A percentile compares a stretch with the other conserved stretches of the same genome.
Conservation (phyloP, 1,140 invertebrate species). For the Centruroides vittatus region DNA sequence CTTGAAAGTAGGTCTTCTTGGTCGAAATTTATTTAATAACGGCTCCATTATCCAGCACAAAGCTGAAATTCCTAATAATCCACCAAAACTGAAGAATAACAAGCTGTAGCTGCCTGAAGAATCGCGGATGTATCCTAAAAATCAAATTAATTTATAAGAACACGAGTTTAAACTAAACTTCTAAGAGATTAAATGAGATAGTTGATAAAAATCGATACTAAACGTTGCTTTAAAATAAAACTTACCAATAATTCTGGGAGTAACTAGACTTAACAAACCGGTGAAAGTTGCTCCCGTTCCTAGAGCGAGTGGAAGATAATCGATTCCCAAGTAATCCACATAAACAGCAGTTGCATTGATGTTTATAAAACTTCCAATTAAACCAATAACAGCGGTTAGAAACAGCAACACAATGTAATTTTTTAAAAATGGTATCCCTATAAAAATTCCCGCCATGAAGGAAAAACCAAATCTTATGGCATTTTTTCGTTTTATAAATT, state of each 20-base stretch:
- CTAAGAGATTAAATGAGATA: no score
- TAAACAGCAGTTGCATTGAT: slow-evolving; percentile 16
- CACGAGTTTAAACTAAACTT: no score
- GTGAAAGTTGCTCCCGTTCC: slow-evolving; percentile 11
- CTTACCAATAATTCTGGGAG: slow-evolving; percentile 11
- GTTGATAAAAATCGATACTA: no score
- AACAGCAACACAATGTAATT: slow-evolving; percentile 9
- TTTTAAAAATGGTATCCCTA: slow-evolving; percentile 6
- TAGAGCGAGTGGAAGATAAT: slow-evolving; percentile 13
- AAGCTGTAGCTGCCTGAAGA: no score
- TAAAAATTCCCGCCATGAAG: slow-evolving; percentile 6
- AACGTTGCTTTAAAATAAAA: no score
- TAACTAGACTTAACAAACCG: slow-evolving; percentile 5
- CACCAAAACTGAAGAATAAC: no score
- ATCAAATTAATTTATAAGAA: no score
- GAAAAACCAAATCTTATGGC: slow-evolving; percentile 10
- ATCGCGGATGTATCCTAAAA: no score
- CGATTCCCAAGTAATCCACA: slow-evolving; percentile 17
- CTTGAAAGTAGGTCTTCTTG: no score
- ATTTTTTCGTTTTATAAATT: slow-evolving; percentile 14
- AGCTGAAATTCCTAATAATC: no score
- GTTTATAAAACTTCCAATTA: slow-evolving; percentile 11
- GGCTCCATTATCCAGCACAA: no score
- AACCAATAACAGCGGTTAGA: slow-evolving; percentile 6
- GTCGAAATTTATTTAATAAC: no score